phyloP scores from a whole-genome alignment of 2,797 vertebrate species.

The Artibeus jamaicensis region DNA sequence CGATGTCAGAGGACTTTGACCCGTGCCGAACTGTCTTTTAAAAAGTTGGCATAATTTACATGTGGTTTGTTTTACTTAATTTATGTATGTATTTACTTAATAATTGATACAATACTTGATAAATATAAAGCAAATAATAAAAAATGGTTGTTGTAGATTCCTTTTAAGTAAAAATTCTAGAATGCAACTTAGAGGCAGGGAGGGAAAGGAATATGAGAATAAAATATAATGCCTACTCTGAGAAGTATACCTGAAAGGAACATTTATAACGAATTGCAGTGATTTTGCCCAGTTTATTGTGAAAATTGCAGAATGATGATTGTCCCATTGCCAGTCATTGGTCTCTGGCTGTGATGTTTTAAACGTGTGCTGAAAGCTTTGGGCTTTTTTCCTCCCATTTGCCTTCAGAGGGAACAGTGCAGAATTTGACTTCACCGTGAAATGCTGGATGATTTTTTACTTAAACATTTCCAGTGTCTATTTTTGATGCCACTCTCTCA shows the following conservation, averaged over 20 bases:
- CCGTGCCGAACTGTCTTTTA: background rate
- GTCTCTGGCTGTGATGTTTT: slow-evolving; percentile 51
- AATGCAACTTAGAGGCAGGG: slow-evolving; percentile 20
- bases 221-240: slow-evolving; percentile 1
- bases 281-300: slow-evolving; percentile 62
- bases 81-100: background rate
- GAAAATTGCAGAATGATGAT: slow-evolving; percentile 57
- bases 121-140: slow-evolving; percentile 21
- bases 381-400: background rate
- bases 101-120: background rate
- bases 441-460: slow-evolving; percentile 57
- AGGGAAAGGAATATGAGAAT: background rate
- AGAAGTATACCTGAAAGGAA: slow-evolving; percentile 30
- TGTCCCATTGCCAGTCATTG: slow-evolving; percentile 54
- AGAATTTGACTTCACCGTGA: slow-evolving; percentile 57
- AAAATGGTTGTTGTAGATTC: background rate
- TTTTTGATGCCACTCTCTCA: slow-evolving; percentile 58
- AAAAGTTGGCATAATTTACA: background rate
- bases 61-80: slow-evolving; percentile 2
- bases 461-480: slow-evolving; percentile 56
- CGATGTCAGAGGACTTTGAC: background rate
- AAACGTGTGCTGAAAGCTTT: slow-evolving; percentile 45
- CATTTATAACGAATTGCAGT: slow-evolving; percentile 60
- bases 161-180: slow-evolving; percentile 36
- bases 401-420: background rate